A percentile compares a stretch with the other conserved stretches of the same genome.
Evolutionary conservation across 2,888 invertebrate genomes (phyloP).

Genomic region (Eupithecia insigniata): DNA sequence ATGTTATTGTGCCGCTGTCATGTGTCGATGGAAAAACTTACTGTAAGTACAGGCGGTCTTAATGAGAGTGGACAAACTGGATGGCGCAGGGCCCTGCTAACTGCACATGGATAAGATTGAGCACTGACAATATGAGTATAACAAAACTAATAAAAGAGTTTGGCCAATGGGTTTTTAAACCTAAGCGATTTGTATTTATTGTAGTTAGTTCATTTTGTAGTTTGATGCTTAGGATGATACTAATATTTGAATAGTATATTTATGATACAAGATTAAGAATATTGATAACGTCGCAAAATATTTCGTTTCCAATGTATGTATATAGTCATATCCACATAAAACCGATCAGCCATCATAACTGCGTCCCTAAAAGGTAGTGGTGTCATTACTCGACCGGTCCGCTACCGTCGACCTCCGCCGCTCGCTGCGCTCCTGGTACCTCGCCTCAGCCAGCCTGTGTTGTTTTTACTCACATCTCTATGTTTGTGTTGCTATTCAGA

Average conservation of each 20-base stretch:
- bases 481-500: conserved; percentile 76
- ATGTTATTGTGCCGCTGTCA: conserved; percentile 59
- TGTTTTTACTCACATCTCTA: conserved; percentile 73
- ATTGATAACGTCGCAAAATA: not conserved
- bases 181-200: not conserved
- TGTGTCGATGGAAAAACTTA: conserved; percentile 73
- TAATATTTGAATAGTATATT: not conserved
- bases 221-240: not conserved
- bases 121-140: not conserved
- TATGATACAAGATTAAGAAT: not conserved
- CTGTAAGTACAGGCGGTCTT: conserved; percentile 68
- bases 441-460: conserved; percentile 56
- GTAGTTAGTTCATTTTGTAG: not conserved
- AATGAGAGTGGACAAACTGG: conserved; percentile 84
- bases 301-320: not conserved
- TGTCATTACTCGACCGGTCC: conserved; percentile 79
- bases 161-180: not conserved
- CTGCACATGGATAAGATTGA: conserved; percentile 56
- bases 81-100: conserved; percentile 65
- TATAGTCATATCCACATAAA: conserved; percentile 63
- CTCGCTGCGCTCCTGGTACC: conserved; percentile 74
- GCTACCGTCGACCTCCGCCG: conserved; percentile 69
- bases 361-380: conserved; percentile 79
- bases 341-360: conserved; percentile 70
- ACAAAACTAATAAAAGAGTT: not conserved